phyloP scores from a whole-genome alignment of 2,797 vertebrate genomes.

The Sibirionetta formosa region DNA sequence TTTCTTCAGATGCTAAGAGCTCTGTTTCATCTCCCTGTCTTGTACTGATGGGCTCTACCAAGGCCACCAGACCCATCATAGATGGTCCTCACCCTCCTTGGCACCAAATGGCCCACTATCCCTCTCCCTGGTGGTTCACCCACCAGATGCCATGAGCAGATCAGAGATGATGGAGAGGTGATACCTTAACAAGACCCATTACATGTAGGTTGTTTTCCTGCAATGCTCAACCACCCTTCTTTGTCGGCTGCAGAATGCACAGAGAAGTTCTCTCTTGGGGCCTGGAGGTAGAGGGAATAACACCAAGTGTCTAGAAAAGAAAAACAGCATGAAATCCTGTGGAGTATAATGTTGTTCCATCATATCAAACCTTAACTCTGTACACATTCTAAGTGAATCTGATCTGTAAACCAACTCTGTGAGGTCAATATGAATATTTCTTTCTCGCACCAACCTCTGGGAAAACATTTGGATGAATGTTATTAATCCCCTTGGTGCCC shows the following conservation, averaged over 20 bases:
- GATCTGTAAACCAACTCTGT: neutral
- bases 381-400: neutral
- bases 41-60: neutral
- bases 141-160: neutral
- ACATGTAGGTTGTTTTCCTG: neutral
- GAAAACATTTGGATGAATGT: slow-evolving; percentile 55
- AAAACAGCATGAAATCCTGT: neutral
- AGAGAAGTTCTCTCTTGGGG: neutral
- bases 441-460: neutral
- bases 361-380: neutral
- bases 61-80: rapidly evolving
- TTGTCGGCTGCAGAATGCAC: neutral
- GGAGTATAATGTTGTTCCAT: neutral
- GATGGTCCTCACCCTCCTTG: neutral
- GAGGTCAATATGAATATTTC: slow-evolving; percentile 11
- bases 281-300: neutral
- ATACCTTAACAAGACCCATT: neutral
- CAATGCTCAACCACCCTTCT: neutral
- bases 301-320: neutral
- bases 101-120: neutral
- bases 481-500: slow-evolving; percentile 65
- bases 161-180: neutral
- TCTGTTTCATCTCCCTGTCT: neutral
- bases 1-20: neutral
- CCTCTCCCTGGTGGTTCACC: neutral